These are phyloP conservation scores for Champsocephalus esox DNA, from an alignment of 2,797 vertebrate genomes.

Conservation along the genomic window DNA sequence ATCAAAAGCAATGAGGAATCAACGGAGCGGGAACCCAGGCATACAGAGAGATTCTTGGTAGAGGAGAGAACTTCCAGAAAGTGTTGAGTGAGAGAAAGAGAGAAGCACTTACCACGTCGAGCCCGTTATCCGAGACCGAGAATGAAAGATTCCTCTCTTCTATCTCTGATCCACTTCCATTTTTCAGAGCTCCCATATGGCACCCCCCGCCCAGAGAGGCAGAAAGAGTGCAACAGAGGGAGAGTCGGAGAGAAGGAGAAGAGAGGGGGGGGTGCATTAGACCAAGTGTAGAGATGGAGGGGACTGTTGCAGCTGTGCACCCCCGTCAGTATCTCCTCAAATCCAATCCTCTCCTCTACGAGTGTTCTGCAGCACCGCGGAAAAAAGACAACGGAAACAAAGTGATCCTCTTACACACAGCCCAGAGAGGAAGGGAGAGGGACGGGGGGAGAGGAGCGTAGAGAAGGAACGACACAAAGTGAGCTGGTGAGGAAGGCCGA, in stretches of 20 bases:
- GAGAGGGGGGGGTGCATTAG: constrained; percentile 47
- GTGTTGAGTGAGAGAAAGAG: constrained; percentile 24
- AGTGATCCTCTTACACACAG: constrained; percentile 80
- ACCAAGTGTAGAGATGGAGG: constrained; percentile 78
- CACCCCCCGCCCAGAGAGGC: constrained; percentile 78
- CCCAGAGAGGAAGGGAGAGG: constrained; percentile 59
- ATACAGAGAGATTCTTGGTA: not conserved
- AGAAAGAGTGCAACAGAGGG: constrained; percentile 67
- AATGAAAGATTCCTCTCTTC: constrained; percentile 84
- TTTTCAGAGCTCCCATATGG: constrained; percentile 83
- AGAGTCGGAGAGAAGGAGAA: constrained; percentile 43
- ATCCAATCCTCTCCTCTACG: constrained; percentile 73
- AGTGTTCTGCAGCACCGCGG: constrained; percentile 70
- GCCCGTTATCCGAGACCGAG: constrained; percentile 79
- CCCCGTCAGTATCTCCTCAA: constrained; percentile 82
- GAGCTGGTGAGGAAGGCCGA: constrained; percentile 71
- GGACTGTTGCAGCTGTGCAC: constrained; percentile 91
- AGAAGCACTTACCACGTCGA: constrained; percentile 87
- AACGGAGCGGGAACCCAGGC: constrained; percentile 9
- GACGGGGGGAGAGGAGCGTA: constrained; percentile 31
- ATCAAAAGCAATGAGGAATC: constrained; percentile 22
- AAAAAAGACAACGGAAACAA: constrained; percentile 80
- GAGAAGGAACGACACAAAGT: constrained; percentile 30
- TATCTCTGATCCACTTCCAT: constrained; percentile 87
- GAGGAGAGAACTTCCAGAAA: constrained; percentile 45